phyloP scores from a whole-genome alignment of 2,888 invertebrate genomes.

The Rotaria sp. region DNA sequence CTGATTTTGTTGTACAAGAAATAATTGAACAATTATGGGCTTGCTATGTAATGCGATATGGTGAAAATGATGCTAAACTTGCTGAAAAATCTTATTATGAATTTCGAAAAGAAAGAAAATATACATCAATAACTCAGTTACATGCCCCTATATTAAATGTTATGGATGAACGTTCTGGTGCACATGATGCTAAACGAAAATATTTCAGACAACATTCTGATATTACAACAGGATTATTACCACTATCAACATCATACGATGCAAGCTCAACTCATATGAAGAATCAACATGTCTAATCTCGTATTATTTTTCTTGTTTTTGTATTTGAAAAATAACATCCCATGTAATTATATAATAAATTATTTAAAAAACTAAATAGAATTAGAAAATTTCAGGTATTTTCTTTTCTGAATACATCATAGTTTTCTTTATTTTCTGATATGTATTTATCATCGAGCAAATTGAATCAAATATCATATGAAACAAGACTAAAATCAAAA shows the following conservation, averaged over 20 bases:
- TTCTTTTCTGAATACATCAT: too few species aligned
- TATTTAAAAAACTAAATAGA: too few species aligned
- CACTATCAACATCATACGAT: background rate
- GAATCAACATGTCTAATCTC: background rate
- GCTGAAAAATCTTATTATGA: background rate
- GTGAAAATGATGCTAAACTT: background rate
- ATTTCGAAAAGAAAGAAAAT: background rate
- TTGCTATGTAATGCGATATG: background rate
- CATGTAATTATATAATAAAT: background rate
- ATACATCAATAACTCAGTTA: too few species aligned
- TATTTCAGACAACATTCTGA: background rate
- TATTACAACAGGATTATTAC: background rate
- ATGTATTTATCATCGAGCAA: too few species aligned
- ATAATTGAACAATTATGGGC: background rate
- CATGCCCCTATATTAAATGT: background rate
- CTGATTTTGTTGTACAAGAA: constrained; percentile 15
- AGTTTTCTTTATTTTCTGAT: too few species aligned
- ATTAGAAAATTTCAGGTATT: too few species aligned
- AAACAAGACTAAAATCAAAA: too few species aligned
- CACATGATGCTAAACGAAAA: background rate
- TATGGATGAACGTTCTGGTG: background rate
- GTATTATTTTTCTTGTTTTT: background rate
- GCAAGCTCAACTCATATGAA: background rate
- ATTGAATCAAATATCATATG: too few species aligned
- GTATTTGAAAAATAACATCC: too few species aligned